These are phyloP conservation scores for Whitmania pigra DNA, from an alignment of 1,140 invertebrate genomes.

Conservation along the genomic window DNA sequence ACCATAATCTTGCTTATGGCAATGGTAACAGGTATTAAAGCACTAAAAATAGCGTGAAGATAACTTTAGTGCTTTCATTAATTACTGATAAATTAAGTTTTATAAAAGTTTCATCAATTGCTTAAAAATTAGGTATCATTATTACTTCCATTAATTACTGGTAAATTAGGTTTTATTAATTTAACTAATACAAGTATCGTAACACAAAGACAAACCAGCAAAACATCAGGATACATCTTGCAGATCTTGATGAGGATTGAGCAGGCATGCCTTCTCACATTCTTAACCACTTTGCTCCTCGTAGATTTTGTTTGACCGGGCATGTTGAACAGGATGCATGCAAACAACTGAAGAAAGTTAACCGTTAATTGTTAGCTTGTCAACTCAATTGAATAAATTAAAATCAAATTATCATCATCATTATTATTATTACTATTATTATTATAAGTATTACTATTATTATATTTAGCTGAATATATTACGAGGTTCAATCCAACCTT, in stretches of 20 bases:
- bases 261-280: slow-evolving; percentile 71
- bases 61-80: no score
- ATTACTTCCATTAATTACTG: no score
- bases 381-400: background rate
- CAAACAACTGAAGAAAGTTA: slow-evolving; percentile 52
- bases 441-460: background rate
- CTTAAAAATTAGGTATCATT: no score
- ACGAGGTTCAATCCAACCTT: slow-evolving; percentile 43
- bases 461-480: background rate
- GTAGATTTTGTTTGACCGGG: slow-evolving; percentile 52
- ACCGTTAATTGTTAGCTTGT: background rate
- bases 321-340: slow-evolving; percentile 59
- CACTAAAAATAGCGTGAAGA: no score
- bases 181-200: background rate
- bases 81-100: no score
- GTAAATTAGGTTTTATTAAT: no score
- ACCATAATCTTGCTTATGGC: no score
- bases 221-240: slow-evolving; percentile 61
- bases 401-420: no score
- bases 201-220: slow-evolving; percentile 31
- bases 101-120: no score
- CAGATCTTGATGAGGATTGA: slow-evolving; percentile 77
- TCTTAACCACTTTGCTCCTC: slow-evolving; percentile 61
- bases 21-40: no score
- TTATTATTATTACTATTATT: background rate